phyloP scores from a whole-genome alignment of 1,140 invertebrate genomes.

The Heliconius nattereri region DNA sequence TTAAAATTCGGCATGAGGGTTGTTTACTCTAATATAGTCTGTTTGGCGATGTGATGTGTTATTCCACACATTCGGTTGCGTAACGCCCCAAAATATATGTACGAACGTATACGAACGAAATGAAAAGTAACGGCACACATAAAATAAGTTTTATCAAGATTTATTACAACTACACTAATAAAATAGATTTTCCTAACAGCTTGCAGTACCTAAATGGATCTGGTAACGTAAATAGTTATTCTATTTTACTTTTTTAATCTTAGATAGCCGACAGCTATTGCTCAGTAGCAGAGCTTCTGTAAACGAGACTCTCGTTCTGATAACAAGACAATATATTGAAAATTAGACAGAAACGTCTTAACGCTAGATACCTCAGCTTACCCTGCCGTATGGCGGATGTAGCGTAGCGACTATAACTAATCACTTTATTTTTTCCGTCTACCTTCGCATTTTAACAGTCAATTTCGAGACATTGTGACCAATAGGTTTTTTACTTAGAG shows the following conservation, averaged over 20 bases:
- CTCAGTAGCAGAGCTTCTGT: too few species aligned
- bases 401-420: too few species aligned
- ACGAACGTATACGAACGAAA: background rate
- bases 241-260: background rate
- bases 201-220: background rate
- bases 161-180: background rate
- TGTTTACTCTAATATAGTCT: constrained; percentile 30
- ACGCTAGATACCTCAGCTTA: too few species aligned
- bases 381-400: too few species aligned
- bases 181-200: constrained; percentile 8
- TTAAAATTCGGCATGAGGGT: constrained; percentile 25
- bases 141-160: constrained; percentile 2
- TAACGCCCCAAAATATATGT: constrained; percentile 9
- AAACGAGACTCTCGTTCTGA: too few species aligned
- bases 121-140: constrained; percentile 11
- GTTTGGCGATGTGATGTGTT: constrained; percentile 22
- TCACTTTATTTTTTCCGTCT: too few species aligned
- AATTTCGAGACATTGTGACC: too few species aligned
- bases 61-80: constrained; percentile 13
- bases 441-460: too few species aligned
- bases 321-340: too few species aligned
- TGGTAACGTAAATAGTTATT: background rate
- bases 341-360: too few species aligned
- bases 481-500: too few species aligned
- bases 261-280: too few species aligned